These are phyloP conservation scores for Andrena hattorfiana DNA, from an alignment of 2,888 invertebrate species.

Conservation along the genomic window DNA sequence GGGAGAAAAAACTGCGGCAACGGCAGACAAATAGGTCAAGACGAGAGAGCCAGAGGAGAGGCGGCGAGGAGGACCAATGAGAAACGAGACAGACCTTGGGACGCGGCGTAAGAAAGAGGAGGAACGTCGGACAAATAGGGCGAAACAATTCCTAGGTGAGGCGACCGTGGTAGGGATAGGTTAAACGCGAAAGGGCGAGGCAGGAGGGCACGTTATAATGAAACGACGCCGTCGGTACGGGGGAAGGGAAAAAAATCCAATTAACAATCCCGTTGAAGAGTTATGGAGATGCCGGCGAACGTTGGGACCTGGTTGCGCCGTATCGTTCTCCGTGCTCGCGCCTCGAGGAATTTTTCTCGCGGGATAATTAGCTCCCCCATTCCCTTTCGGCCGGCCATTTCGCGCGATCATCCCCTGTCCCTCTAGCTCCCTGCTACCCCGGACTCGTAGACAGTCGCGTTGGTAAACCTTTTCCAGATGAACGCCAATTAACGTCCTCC, in stretches of 20 bases:
- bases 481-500: slow-evolving; percentile 71
- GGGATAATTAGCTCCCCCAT: slow-evolving; percentile 68
- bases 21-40: slow-evolving; percentile 38
- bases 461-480: slow-evolving; percentile 73
- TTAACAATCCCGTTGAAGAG: slow-evolving; percentile 75
- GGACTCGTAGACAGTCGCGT: slow-evolving; percentile 42
- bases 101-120: neutral
- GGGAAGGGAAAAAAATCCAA: slow-evolving; percentile 68
- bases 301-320: slow-evolving; percentile 39
- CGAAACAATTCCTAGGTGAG: slow-evolving; percentile 38
- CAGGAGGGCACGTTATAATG: slow-evolving; percentile 46
- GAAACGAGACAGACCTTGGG: slow-evolving; percentile 5
- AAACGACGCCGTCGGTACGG: slow-evolving; percentile 34
- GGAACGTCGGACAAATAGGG: slow-evolving; percentile 31
- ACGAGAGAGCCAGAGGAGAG: neutral
- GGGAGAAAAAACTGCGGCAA: neutral
- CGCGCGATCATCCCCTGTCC: slow-evolving; percentile 41
- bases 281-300: slow-evolving; percentile 67
- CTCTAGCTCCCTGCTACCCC: neutral
- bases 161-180: neutral
- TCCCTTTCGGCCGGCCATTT: slow-evolving; percentile 33
- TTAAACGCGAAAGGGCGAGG: slow-evolving; percentile 10
- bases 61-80: slow-evolving; percentile 23
- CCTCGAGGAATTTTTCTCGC: slow-evolving; percentile 70
- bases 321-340: slow-evolving; percentile 37